Evolutionary conservation across 2,888 invertebrate species (phyloP).

Genomic region (Eupsilia transversa): DNA sequence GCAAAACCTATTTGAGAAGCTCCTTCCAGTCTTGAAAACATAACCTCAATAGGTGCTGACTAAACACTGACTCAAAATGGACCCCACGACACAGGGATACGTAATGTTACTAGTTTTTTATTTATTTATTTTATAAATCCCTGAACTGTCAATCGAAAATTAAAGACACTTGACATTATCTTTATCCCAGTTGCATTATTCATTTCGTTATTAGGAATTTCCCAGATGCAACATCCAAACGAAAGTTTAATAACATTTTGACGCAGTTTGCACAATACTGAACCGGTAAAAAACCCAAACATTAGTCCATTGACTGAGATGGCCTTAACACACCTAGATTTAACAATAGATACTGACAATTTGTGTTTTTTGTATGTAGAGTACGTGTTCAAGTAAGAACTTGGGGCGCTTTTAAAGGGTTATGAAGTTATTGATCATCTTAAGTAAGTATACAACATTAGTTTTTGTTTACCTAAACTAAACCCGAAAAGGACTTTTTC

Average conservation of each 20-base stretch:
- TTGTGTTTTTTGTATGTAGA: background rate
- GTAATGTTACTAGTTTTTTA: too few species aligned
- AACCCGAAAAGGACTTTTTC: too few species aligned
- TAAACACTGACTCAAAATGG: background rate
- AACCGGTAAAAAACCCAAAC: conserved; percentile 33
- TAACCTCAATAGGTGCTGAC: background rate
- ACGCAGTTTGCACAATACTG: conserved; percentile 32
- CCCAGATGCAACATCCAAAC: conserved; percentile 13
- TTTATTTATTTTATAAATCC: too few species aligned
- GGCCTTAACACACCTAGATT: conserved; percentile 45
- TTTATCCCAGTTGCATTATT: background rate
- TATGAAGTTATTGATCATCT: too few species aligned
- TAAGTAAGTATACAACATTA: too few species aligned
- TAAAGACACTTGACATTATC: background rate
- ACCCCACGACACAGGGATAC: too few species aligned
- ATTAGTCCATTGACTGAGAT: conserved; percentile 22
- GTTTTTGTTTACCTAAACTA: too few species aligned
- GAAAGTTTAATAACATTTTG: conserved; percentile 8
- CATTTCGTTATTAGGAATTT: conserved; percentile 1
- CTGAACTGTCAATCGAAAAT: background rate
- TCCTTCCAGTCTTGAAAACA: background rate
- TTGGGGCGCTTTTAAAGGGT: background rate
- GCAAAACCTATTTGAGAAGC: too few species aligned
- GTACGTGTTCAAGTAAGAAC: too few species aligned
- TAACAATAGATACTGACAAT: conserved; percentile 11